A percentile compares a stretch with the other conserved stretches of the same genome.
These are phyloP conservation scores for Babyrousa celebensis DNA, from an alignment of 2,797 vertebrate species.

Conservation along the genomic window DNA sequence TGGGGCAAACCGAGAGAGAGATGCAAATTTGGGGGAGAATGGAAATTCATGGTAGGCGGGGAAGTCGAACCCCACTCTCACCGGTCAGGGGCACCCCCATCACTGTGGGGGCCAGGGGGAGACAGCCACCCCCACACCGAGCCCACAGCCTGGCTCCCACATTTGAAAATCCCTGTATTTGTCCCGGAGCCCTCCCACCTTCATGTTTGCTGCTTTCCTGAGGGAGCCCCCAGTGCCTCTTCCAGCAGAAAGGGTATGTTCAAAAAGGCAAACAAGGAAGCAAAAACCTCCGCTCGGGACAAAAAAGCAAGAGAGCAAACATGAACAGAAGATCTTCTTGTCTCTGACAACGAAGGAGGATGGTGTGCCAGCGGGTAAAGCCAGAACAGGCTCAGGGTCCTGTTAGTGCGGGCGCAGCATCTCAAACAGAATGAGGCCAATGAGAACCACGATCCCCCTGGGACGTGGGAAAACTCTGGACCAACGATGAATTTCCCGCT, in stretches of 20 bases:
- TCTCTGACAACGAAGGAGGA: slow-evolving; percentile 45
- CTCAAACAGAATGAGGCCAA: neutral
- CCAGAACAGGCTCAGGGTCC: neutral
- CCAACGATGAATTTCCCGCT: neutral
- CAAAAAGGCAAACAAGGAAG: slow-evolving; percentile 66
- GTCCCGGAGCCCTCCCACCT: neutral
- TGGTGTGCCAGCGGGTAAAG: neutral
- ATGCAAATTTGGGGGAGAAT: neutral
- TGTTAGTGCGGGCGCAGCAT: neutral
- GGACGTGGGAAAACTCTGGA: neutral
- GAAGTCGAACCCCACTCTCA: neutral
- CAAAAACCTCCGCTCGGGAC: neutral
- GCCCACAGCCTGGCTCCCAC: neutral
- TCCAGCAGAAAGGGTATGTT: slow-evolving; percentile 20
- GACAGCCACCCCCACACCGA: neutral
- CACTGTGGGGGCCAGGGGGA: neutral
- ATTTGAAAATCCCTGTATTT: neutral
- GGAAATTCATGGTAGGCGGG: neutral
- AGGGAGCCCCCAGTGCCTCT: neutral
- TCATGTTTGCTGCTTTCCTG: neutral
- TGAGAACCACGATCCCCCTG: neutral
- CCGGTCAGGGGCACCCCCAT: neutral
- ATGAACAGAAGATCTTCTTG: slow-evolving; percentile 53
- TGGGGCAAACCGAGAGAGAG: neutral
- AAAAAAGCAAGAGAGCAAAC: slow-evolving; percentile 65